These are phyloP conservation scores for Brienomyrus brachyistius DNA, from an alignment of 2,113 vertebrate genomes.

Conservation along the genomic window DNA sequence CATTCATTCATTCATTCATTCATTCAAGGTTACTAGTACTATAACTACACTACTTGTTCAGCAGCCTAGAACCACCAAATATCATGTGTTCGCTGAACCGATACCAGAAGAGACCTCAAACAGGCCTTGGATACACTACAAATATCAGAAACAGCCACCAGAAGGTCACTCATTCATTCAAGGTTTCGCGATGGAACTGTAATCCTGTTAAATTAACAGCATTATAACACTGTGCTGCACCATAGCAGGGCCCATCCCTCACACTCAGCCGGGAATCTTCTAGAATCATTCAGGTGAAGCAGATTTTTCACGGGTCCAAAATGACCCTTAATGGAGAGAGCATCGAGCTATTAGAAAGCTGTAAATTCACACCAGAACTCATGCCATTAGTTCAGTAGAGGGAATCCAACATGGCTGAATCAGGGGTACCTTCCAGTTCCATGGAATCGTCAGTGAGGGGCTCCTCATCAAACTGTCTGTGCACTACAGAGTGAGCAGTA, in stretches of 20 bases:
- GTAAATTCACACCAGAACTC: constrained; percentile 5
- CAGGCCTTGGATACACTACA: not conserved
- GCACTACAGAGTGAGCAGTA: constrained; percentile 40
- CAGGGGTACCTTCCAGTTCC: constrained; percentile 58
- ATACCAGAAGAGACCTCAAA: not conserved
- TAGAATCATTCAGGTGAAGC: not conserved
- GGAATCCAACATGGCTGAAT: not conserved
- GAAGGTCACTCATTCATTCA: not conserved
- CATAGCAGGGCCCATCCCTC: not conserved
- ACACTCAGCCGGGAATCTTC: not conserved
- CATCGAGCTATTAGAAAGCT: not conserved
- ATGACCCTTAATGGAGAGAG: not conserved
- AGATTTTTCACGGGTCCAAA: not conserved
- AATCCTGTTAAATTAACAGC: not conserved
- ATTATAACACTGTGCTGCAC: not conserved
- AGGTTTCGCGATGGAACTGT: not conserved
- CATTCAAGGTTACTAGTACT: not conserved
- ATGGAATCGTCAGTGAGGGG: constrained; percentile 66
- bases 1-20: not conserved
- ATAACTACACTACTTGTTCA: not conserved
- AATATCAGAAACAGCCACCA: not conserved
- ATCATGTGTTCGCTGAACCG: not conserved
- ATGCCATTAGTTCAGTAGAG: constrained; percentile 17
- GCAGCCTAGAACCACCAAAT: not conserved
- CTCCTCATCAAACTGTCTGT: constrained; percentile 66